Evolutionary conservation across 2,888 invertebrate genomes (phyloP).

Genomic region (Platycnemis pennipes): DNA sequence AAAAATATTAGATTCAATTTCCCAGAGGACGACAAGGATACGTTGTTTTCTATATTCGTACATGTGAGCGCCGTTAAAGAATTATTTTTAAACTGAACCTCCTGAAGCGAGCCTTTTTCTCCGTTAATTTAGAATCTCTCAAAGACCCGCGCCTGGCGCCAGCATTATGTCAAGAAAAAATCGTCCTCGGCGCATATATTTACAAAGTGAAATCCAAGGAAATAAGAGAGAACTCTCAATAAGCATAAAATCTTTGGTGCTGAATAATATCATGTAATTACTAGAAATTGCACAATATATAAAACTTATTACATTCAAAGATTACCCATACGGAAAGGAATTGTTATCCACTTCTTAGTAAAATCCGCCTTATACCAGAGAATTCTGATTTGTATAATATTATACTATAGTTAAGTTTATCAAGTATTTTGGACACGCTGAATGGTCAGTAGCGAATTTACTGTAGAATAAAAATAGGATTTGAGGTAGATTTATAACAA

Average conservation of each 20-base stretch:
- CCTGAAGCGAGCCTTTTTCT: neutral
- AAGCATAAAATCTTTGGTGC: neutral
- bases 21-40: neutral
- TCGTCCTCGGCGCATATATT: neutral
- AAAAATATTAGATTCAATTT: neutral
- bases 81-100: neutral
- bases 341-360: too few relatives aligned
- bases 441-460: too few relatives aligned
- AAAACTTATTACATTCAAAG: too few relatives aligned
- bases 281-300: too few relatives aligned
- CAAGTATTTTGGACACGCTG: too few relatives aligned
- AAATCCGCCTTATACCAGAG: too few relatives aligned
- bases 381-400: too few relatives aligned
- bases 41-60: conserved; percentile 4
- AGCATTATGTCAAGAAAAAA: conserved; percentile 30
- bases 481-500: too few relatives aligned
- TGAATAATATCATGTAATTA: neutral
- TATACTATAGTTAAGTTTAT: too few relatives aligned
- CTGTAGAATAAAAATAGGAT: too few relatives aligned
- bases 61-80: neutral
- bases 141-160: conserved; percentile 22
- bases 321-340: too few relatives aligned
- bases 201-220: neutral
- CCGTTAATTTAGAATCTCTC: conserved; percentile 32
- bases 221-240: neutral